These are phyloP conservation scores for Pantelozetes paolii DNA, from an alignment of 2,888 invertebrate genomes.

Conservation along the genomic window DNA sequence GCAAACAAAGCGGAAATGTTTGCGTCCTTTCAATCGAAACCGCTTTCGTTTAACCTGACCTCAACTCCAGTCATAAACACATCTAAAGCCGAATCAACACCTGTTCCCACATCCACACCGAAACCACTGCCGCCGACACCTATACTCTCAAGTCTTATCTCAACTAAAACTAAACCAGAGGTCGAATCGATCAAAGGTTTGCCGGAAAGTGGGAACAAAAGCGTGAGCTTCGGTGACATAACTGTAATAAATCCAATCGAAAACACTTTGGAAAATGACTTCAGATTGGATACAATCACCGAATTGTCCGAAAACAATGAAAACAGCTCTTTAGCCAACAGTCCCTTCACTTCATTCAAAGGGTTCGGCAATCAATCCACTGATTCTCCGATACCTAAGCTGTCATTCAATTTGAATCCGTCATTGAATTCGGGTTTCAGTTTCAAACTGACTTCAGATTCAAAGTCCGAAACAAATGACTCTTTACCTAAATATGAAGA, in stretches of 20 bases:
- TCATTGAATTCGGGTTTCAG: neutral
- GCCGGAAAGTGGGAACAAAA: neutral
- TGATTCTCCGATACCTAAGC: neutral
- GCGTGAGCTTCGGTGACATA: conserved; percentile 16
- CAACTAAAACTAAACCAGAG: neutral
- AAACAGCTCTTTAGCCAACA: neutral
- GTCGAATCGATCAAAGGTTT: neutral
- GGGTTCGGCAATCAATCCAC: neutral
- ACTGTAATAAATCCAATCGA: conserved; percentile 14
- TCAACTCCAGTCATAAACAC: neutral
- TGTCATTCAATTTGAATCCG: neutral
- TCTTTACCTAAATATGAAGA: neutral
- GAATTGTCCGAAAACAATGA: conserved; percentile 10
- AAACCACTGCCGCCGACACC: neutral
- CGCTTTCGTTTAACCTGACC: neutral
- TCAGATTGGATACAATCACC: conserved; percentile 16
- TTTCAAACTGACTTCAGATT: neutral
- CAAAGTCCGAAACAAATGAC: neutral
- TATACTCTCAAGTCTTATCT: neutral
- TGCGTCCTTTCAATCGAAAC: neutral
- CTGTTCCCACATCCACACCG: neutral
- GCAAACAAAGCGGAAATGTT: neutral
- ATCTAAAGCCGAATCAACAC: neutral
- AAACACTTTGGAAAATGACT: neutral
- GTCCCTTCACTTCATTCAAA: neutral